A percentile compares a stretch with the other conserved stretches of the same genome.
Conservation (phyloP, 2,888 invertebrate genomes). For the Eristalis tenax region DNA sequence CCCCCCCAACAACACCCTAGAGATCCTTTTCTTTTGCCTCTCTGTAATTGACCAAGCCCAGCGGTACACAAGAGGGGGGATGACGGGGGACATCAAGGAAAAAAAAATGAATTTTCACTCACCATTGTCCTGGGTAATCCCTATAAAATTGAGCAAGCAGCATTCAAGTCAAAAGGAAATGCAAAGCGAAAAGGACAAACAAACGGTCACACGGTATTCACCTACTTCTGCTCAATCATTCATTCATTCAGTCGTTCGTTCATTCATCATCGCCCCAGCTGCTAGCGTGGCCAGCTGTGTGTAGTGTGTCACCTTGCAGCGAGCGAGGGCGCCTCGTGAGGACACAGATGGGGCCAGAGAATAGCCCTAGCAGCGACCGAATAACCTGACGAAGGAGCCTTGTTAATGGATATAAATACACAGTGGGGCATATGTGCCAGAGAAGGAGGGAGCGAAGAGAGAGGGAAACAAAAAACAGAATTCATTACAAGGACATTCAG, state of each 20-base stretch:
- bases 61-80: background rate
- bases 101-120: constrained; percentile 6
- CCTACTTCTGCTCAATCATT: constrained; percentile 17
- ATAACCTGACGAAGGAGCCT: constrained; percentile 4
- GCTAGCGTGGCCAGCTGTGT: no score
- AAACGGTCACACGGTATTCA: constrained; percentile 20
- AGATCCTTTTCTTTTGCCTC: constrained; percentile 2
- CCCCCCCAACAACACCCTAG: background rate
- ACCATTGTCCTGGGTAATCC: constrained; percentile 29
- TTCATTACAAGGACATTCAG: constrained; percentile 57
- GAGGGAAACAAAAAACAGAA: constrained; percentile 34
- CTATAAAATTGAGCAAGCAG: constrained; percentile 35
- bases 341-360: background rate
- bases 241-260: constrained; percentile 46
- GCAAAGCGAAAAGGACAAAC: constrained; percentile 15
- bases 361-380: background rate
- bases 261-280: constrained; percentile 33
- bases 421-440: background rate
- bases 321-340: background rate
- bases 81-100: background rate
- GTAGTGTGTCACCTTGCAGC: background rate
- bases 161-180: constrained; percentile 8
- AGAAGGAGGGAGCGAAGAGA: background rate
- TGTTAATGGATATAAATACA: constrained; percentile 48
- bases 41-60: constrained; percentile 25